These are phyloP conservation scores for Cyphomyrmex costatus DNA, from an alignment of 1,140 invertebrate genomes.

Conservation along the genomic window DNA sequence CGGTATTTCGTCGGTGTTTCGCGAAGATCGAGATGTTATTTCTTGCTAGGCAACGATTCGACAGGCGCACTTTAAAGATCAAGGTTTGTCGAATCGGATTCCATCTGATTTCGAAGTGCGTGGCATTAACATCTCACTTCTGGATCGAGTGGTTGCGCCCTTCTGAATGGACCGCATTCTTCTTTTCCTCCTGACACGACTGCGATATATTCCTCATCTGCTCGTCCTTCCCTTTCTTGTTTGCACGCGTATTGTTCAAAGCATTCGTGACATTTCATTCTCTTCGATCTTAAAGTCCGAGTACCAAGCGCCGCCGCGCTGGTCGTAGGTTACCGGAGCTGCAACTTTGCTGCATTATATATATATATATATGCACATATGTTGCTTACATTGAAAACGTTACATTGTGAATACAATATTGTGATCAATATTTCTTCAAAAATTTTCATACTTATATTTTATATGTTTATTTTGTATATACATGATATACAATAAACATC, in stretches of 20 bases:
- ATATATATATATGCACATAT: no score
- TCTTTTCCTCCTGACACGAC: constrained; percentile 34
- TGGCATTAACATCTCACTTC: constrained; percentile 74
- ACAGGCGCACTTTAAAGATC: constrained; percentile 69
- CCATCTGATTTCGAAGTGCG: constrained; percentile 75
- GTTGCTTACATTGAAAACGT: not conserved
- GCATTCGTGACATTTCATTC: constrained; percentile 78
- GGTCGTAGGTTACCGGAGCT: constrained; percentile 65
- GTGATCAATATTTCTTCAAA: not conserved
- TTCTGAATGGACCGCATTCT: constrained; percentile 67
- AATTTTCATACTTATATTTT: not conserved
- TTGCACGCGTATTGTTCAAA: constrained; percentile 64
- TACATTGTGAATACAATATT: not conserved
- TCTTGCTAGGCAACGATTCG: constrained; percentile 28
- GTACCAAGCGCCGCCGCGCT: constrained; percentile 60
- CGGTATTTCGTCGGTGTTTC: not conserved
- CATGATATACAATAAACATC: not conserved
- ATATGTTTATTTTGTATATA: not conserved
- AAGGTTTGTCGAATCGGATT: constrained; percentile 75
- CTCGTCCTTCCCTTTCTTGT: constrained; percentile 61
- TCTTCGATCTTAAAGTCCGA: constrained; percentile 72
- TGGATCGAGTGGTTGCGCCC: constrained; percentile 63
- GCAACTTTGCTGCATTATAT: not conserved
- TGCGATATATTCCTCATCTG: constrained; percentile 49
- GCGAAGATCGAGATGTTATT: constrained; percentile 32